phyloP scores from a whole-genome alignment of 2,113 vertebrate species.

The Dicerorhinus sumatrensis region DNA sequence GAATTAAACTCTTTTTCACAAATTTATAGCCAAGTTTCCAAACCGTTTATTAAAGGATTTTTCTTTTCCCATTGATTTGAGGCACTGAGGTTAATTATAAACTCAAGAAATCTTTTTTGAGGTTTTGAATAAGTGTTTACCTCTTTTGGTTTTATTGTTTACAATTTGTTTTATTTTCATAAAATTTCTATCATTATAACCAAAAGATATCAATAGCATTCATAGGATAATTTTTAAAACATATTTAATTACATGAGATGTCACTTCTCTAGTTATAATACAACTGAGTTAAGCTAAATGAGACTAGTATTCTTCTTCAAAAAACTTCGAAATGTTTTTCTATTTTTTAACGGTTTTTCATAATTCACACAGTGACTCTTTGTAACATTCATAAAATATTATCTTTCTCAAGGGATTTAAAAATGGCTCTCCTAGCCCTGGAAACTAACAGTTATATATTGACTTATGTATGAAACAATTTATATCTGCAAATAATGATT shows the following conservation, averaged over 20 bases:
- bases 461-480: neutral
- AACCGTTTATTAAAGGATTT: neutral
- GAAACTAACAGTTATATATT: neutral
- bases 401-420: slow-evolving; percentile 1
- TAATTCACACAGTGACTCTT: neutral
- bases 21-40: neutral
- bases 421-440: neutral
- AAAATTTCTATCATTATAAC: neutral
- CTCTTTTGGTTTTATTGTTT: neutral
- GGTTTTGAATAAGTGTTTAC: neutral
- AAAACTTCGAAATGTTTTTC: neutral
- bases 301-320: neutral
- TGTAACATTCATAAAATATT: neutral
- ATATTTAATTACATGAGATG: neutral
- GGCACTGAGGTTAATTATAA: neutral
- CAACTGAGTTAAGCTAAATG: neutral
- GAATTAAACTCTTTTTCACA: neutral
- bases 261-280: neutral
- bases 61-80: neutral
- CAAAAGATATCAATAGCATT: neutral
- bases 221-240: neutral
- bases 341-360: neutral
- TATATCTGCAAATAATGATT: neutral
- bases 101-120: neutral
- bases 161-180: neutral